These are phyloP conservation scores for Argentina silus DNA, from an alignment of 2,797 vertebrate species.

Conservation along the genomic window DNA sequence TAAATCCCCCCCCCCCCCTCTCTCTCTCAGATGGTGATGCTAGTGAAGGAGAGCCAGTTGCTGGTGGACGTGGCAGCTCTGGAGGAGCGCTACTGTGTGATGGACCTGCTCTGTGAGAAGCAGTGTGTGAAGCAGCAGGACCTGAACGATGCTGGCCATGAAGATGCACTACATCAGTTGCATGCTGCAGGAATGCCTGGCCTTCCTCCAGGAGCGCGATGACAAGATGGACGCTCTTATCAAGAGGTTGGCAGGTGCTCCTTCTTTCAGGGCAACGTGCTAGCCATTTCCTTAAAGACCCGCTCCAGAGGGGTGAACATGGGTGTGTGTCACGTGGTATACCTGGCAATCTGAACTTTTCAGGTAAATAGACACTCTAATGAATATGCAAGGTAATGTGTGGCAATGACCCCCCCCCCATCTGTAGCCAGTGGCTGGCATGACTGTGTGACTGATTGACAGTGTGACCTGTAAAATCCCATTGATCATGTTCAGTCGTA, in stretches of 20 bases:
- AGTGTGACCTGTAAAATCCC: no score
- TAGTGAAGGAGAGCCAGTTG: constrained; percentile 92
- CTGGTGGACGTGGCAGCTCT: constrained; percentile 86
- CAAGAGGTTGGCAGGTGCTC: constrained; percentile 80
- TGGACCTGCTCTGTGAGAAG: constrained; percentile 97
- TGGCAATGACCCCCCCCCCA: no score
- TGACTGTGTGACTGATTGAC: no score
- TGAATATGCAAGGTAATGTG: no score
- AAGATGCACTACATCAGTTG: constrained; percentile 99
- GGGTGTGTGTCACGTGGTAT: no score
- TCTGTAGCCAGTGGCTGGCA: no score
- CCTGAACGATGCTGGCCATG: constrained; percentile 97
- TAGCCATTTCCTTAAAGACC: no score
- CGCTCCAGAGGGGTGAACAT: no score
- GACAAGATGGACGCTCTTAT: constrained; percentile 89
- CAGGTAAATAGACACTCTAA: no score
- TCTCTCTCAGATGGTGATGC: constrained; percentile 84
- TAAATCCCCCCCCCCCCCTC: not conserved
- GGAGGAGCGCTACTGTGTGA: constrained; percentile 87
- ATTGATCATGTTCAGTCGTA: no score
- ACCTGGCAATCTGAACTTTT: no score
- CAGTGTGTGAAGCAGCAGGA: constrained; percentile 97
- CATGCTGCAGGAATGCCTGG: constrained; percentile 87
- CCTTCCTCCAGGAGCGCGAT: constrained; percentile 87
- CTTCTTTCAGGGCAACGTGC: no score